phyloP scores from a whole-genome alignment of 2,888 invertebrate species.

The Tetrapedia diversipes region DNA sequence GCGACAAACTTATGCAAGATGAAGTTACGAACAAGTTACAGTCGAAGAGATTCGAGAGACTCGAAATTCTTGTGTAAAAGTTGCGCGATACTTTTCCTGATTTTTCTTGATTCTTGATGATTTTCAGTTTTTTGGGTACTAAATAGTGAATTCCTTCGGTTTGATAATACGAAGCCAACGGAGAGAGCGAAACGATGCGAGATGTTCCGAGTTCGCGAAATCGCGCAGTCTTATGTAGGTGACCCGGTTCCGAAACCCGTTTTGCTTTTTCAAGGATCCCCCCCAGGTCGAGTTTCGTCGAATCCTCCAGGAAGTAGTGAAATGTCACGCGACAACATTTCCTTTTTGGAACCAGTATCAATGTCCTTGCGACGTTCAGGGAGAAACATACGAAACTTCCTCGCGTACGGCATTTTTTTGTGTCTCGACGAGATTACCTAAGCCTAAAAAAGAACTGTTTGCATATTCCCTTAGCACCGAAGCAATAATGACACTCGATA shows the following conservation, averaged over 20 bases:
- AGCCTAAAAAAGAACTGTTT: background rate
- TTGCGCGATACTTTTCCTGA: too few relatives aligned
- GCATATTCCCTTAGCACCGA: background rate
- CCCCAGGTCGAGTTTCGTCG: conserved; percentile 48
- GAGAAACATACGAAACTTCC: too few relatives aligned
- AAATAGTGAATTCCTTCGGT: too few relatives aligned
- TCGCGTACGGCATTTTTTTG: background rate
- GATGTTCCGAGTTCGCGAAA: conserved; percentile 8
- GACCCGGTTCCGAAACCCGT: conserved; percentile 78
- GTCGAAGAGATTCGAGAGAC: too few relatives aligned
- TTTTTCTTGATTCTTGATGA: too few relatives aligned
- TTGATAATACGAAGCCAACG: background rate
- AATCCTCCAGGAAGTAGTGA: conserved; percentile 52
- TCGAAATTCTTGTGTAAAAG: too few relatives aligned
- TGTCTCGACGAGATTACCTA: background rate
- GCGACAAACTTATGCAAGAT: too few relatives aligned
- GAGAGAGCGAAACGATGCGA: background rate
- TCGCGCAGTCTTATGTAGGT: conserved; percentile 70
- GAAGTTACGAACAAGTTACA: too few relatives aligned
- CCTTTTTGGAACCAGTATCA: background rate
- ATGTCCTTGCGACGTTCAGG: background rate
- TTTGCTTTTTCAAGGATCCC: conserved; percentile 67
- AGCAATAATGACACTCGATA: background rate
- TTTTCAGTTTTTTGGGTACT: too few relatives aligned
- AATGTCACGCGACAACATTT: conserved; percentile 25